Evolutionary conservation across 2,113 vertebrate species (phyloP), one percentile per base, ranked within the genome.

Genomic region (Gobio gobio): DNA sequence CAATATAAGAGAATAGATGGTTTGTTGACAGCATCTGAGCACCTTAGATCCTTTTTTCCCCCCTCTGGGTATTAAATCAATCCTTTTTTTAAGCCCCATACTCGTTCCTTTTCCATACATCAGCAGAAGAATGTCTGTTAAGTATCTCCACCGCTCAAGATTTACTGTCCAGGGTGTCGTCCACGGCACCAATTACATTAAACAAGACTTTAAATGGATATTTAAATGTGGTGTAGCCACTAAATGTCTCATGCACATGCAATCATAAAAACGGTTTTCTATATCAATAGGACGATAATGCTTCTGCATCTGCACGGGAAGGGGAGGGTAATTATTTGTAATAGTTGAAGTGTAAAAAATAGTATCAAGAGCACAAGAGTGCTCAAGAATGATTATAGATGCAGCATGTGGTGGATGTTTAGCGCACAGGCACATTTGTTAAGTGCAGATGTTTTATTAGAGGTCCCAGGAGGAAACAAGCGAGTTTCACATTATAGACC

Each of bases 1-100:
- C 47, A 75, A 18, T 75, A 51, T 93, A 92, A 93, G 90, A 87
- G 90, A 91, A 91, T 89, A 90, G 88, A 91, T 91, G 91, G 78
- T 86, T 78, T 80, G 45, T 78, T 90, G 89, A 91, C 92, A 92
- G 89, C 83, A 81, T 78, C 83, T 84, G 72, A 81, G 87, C 87
- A 84, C 87, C 90, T 88, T 89, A 91, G 91, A 88, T 77, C 26
- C 18, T 10, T 36, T 22, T 78, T 36, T 78, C 8, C 16, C 18
- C 40, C 20, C 16, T n/a, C 29, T 59, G 54, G 10, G 20, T 59
- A 36, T 78, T 29, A 24, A 78, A 78, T 59, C 29, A 59, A 13
- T 58, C 18, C 10, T 54, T 54, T 47, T 20, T 33, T 47, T n/a
- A 7, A 40, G 10, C 22, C 20, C 12, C 9, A 61, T 14, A 78